Conservation (phyloP, 2,888 invertebrate species). For the Nematopogon swammerdamellus region DNA sequence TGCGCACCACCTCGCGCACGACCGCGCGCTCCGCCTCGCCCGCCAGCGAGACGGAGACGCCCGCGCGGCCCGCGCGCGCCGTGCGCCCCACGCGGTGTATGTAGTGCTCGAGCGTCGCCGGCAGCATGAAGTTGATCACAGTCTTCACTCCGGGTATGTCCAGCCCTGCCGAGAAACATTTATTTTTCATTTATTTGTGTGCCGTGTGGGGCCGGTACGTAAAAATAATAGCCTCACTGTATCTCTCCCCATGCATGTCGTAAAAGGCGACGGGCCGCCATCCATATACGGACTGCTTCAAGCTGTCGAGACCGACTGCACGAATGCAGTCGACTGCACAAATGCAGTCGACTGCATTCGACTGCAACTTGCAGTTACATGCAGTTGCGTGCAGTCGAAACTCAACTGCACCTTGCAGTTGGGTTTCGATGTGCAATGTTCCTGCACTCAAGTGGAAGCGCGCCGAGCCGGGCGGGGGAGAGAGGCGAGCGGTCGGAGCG, state of each 20-base stretch:
- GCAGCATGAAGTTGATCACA: conserved; percentile 95
- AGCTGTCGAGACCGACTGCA: no score
- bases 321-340: no score
- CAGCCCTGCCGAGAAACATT: conserved; percentile 65
- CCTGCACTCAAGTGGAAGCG: no score
- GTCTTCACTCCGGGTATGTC: conserved; percentile 98
- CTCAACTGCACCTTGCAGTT: no score
- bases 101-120: conserved; percentile 91
- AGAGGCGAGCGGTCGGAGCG: no score
- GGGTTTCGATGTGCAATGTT: no score
- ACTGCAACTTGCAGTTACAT: no score
- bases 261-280: no score
- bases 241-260: not conserved
- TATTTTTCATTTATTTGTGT: conserved; percentile 13
- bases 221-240: not conserved
- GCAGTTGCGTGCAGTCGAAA: no score
- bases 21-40: conserved; percentile 90
- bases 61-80: conserved; percentile 90
- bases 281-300: no score
- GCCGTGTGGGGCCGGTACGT: not conserved
- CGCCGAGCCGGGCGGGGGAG: no score
- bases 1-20: conserved; percentile 88
- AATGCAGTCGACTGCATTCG: no score
- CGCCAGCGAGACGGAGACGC: conserved; percentile 91
- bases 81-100: conserved; percentile 84